A percentile compares a stretch with the other conserved stretches of the same genome.
Conservation (phyloP, 2,797 vertebrate genomes). For the Intellagama lesueurii region DNA sequence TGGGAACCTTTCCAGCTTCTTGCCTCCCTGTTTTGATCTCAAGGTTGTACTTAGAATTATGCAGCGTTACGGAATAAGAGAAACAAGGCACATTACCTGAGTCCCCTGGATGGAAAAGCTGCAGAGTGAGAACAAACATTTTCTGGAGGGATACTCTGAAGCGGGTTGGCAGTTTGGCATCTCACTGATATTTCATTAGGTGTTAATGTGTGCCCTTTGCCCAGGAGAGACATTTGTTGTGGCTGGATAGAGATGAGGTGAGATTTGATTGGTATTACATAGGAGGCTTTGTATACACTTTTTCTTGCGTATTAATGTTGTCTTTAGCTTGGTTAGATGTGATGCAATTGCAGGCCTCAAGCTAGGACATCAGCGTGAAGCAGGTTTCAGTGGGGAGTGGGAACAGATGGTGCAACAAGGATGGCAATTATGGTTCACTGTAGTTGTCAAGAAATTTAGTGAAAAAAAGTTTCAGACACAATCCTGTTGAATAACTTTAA, state of each 20-base stretch:
- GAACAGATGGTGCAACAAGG: background rate
- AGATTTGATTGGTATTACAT: constrained; percentile 6
- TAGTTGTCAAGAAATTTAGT: constrained; percentile 1
- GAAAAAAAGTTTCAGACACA: background rate
- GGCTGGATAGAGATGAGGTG: constrained; percentile 32
- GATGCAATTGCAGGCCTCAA: constrained; percentile 1
- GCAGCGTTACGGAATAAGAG: constrained; percentile 37
- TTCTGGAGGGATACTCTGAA: constrained; percentile 46
- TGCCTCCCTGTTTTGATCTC: constrained; percentile 60
- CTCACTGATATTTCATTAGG: constrained; percentile 52
- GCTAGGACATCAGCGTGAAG: constrained; percentile 7
- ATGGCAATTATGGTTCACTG: background rate
- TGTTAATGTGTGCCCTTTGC: constrained; percentile 52
- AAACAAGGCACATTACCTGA: background rate
- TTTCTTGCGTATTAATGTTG: constrained; percentile 36
- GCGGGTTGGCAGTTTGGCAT: constrained; percentile 38
- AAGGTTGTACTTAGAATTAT: constrained; percentile 66
- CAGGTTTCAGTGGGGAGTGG: background rate
- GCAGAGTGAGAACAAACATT: background rate
- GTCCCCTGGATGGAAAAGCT: background rate
- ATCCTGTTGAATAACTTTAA: background rate
- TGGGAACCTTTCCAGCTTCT: constrained; percentile 67
- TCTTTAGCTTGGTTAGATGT: constrained; percentile 27
- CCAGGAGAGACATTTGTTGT: background rate
- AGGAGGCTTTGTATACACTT: constrained; percentile 40